Evolutionary conservation across 2,888 invertebrate genomes (phyloP), one percentile per base, ranked within the genome.

Genomic region (Acholoe squamosa): DNA sequence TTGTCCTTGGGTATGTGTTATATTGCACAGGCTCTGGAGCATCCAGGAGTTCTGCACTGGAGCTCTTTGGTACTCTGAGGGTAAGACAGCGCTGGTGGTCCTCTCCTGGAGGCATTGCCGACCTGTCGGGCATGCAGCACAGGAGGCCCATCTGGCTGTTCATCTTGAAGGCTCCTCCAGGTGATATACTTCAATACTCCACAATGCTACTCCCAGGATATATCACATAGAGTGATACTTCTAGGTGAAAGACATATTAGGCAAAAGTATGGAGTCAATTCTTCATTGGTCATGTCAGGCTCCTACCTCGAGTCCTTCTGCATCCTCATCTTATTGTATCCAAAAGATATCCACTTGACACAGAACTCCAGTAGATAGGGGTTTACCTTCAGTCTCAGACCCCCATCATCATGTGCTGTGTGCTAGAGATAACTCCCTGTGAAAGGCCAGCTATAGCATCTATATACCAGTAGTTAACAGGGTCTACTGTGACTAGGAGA

Each of bases 81-180:
- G 71, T 71, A 28, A 71, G 71, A 16, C 71, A 71, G 71, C 71
- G 71, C 3, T 1, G 71, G 71, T 28, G 71, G 25, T 25, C 28
- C 16, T 71, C 71, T 28, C 14, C 28, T 14, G 31, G n/a, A 25
- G 71, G 25, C 28, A 71, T 71, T 25, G 28, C 71, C 19, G 71
- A 71, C 71, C 71, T n/a, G 71, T 28, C 71, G 14, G 71, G 28
- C 71, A 71, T 71, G 28, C 71, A 71, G 71, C 71, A 71, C 71
- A 71, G 31, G 25, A 71, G 25, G 25, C 28, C 71, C 14, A 25
- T 14, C 28, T 71, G 71, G 71, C 71, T 28, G 16, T 71, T 71
- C 71, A 71, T 71, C 14, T n/a, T n/a, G n/a, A 61, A 19, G n/a
- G 7, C 61, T 61, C 61, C n/a, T n/a, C n/a, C 5, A 19, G 61